Percentiles rank a stretch among this genome's conserved stretches.
phyloP scores from a whole-genome alignment of 2,797 vertebrate genomes.

The Scolopax rusticola region DNA sequence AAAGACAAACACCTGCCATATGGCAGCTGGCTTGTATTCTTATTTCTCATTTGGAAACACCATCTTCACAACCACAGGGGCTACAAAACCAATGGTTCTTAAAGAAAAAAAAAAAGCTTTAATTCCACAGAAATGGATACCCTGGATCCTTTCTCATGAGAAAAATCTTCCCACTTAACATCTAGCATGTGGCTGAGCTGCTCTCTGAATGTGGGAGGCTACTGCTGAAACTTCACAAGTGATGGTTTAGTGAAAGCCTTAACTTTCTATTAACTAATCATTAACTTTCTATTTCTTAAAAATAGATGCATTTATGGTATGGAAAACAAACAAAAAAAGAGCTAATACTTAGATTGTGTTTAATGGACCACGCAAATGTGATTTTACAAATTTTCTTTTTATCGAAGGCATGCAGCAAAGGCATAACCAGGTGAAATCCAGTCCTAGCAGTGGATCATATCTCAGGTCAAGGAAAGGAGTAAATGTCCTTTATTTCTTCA shows the following conservation, averaged over 20 bases:
- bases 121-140: conserved; percentile 14
- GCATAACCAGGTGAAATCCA: not conserved
- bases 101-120: not conserved
- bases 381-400: not conserved
- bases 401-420: not conserved
- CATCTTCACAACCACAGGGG: not conserved
- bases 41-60: conserved; percentile 2
- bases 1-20: not conserved
- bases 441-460: not conserved
- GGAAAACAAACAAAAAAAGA: not conserved
- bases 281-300: conserved; percentile 36
- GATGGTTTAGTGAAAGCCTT: conserved; percentile 45
- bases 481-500: not conserved
- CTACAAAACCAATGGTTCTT: not conserved
- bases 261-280: not conserved
- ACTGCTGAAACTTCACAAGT: not conserved
- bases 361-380: not conserved
- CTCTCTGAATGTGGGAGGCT: conserved; percentile 59
- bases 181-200: conserved; percentile 19
- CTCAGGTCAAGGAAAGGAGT: not conserved
- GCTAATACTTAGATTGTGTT: not conserved
- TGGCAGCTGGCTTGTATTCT: not conserved
- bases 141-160: not conserved
- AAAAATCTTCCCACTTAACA: conserved; percentile 59
- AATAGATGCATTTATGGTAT: conserved; percentile 21